Evolutionary conservation across 2,797 vertebrate genomes (phyloP).

Genomic region (Chelmon rostratus): DNA sequence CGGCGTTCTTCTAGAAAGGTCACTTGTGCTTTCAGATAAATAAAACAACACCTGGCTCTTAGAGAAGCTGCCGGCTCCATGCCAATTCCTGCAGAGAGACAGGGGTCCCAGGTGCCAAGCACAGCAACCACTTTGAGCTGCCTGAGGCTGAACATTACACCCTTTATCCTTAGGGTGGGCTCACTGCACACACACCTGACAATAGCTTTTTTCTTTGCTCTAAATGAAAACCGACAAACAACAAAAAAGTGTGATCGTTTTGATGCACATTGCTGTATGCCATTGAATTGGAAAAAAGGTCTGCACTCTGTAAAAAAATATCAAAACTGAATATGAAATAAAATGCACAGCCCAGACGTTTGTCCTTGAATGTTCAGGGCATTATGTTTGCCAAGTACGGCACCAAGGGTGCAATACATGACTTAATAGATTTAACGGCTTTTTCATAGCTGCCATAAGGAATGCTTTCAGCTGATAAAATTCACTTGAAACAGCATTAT

Average conservation of each 20-base stretch:
- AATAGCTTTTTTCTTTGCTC: constrained; percentile 16
- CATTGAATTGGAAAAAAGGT: background rate
- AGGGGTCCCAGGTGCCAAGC: constrained; percentile 79
- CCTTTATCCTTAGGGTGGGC: constrained; percentile 71
- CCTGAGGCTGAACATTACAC: constrained; percentile 80
- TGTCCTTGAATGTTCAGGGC: background rate
- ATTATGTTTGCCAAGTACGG: constrained; percentile 2
- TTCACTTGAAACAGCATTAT: background rate
- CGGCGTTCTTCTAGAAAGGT: constrained; percentile 78
- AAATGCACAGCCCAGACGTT: background rate
- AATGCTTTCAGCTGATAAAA: background rate
- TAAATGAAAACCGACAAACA: constrained; percentile 44
- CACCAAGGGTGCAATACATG: background rate
- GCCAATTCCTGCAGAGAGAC: constrained; percentile 78
- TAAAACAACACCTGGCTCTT: constrained; percentile 85
- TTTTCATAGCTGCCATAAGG: background rate
- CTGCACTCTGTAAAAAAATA: background rate
- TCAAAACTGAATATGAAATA: background rate
- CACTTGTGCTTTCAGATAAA: constrained; percentile 82
- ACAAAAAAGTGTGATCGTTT: background rate
- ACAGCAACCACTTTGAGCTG: constrained; percentile 74
- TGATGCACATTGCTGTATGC: background rate
- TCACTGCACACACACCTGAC: constrained; percentile 49
- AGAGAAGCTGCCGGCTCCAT: constrained; percentile 68
- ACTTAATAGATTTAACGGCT: background rate